Base-by-base conservation (phyloP, 30 jellyfish, hydroid and myxozoan genomes). In the Phacellophora camtschatica region DNA sequence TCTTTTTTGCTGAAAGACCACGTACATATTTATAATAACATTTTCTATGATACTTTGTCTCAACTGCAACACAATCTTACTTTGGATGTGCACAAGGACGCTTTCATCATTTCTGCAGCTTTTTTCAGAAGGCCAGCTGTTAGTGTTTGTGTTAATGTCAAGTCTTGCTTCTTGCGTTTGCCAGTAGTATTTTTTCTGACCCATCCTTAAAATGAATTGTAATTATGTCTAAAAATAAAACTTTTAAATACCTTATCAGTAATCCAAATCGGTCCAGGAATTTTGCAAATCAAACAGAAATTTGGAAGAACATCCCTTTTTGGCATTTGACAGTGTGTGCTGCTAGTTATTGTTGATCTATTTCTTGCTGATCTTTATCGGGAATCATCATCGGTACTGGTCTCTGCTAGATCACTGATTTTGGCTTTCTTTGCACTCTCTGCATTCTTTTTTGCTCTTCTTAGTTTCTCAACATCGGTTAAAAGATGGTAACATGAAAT, bases 91-190 rank as follows among this genome's bases (percentile, higher is more conserved):
- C 78, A 46, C 25, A 28, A 70, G 84, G 18, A 70, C 43, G 34
- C 3, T 39, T 46, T 70, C 84, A 46, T 70, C 84, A 19, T 70
- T 70, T 46, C 84, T 11, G 73, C 84, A 32, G 84, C 75, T n/a
- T 70, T 42, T 24, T 33, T 20, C 48, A 70, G 84, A 10, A 70
- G 18, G 77, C 84, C 84, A 18, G 66, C 80, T 12, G 18, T 36
- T 13, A 65, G 34, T 65, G 80, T 65, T 30, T 65, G 66, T 11
- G 80, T 65, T 18, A 31, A 23, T 24, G 59, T 23, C 19, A 65
- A 39, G 18, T 65, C 59, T 65, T 32, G 66, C 23, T 12, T 25
- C 12, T 18, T 65, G 30, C 80, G 63, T 39, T 65, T 65, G 16
- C 80, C 80, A 31, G 62, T 11, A 42, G 16, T 42, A n/a, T n/a